phyloP scores from a whole-genome alignment of 2,888 invertebrate species.

The Drosophila gaucha region DNA sequence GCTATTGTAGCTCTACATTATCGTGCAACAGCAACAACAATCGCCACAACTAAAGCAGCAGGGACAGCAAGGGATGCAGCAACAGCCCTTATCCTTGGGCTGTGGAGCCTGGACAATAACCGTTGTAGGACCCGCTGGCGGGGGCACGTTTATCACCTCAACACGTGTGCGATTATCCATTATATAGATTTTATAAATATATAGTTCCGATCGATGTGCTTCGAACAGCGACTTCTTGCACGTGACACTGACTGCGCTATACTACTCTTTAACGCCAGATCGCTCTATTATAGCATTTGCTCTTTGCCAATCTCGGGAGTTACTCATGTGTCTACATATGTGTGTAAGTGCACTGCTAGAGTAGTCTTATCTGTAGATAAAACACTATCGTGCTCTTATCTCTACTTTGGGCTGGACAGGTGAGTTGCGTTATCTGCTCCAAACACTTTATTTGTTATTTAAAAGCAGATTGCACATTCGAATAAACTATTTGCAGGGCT shows the following conservation, averaged over 20 bases:
- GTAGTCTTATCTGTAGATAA: slow-evolving; percentile 59
- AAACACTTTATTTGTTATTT: slow-evolving; percentile 6
- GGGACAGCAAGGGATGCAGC: slow-evolving; percentile 66
- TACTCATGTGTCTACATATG: background rate
- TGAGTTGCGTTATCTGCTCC: slow-evolving; percentile 28
- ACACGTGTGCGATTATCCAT: slow-evolving; percentile 71
- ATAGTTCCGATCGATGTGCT: background rate
- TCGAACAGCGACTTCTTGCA: slow-evolving; percentile 57
- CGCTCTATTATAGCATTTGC: slow-evolving; percentile 49
- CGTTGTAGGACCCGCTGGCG: slow-evolving; percentile 50
- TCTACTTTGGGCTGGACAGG: background rate
- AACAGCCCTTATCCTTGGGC: slow-evolving; percentile 64
- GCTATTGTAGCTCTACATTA: slow-evolving; percentile 53
- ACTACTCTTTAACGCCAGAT: slow-evolving; percentile 54
- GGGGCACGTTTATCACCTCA: slow-evolving; percentile 65
- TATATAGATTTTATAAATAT: background rate
- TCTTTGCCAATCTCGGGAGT: slow-evolving; percentile 49
- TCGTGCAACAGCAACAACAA: slow-evolving; percentile 74
- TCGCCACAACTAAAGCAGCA: slow-evolving; percentile 74
- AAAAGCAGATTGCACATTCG: background rate
- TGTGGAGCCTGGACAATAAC: slow-evolving; percentile 63
- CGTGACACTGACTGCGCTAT: slow-evolving; percentile 32
- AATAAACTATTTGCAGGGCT: slow-evolving; percentile 6
- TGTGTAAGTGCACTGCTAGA: slow-evolving; percentile 1
- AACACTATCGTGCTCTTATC: slow-evolving; percentile 43